These are phyloP conservation scores for Dendroctonus valens DNA, from an alignment of 1,140 invertebrate species.

Conservation along the genomic window DNA sequence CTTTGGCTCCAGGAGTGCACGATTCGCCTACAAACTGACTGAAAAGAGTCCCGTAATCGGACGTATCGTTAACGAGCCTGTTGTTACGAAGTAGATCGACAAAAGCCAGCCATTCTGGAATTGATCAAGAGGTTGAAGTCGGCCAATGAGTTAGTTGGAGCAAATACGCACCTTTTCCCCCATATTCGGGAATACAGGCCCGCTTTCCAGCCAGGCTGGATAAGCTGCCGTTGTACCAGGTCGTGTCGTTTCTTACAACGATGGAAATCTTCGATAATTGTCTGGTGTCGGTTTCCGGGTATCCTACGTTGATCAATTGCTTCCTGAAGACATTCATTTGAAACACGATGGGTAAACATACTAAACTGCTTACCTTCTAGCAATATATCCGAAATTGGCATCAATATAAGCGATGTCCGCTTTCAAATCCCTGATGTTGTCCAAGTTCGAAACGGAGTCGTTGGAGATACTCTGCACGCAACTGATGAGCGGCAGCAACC, in stretches of 20 bases:
- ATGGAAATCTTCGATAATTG: conserved; percentile 56
- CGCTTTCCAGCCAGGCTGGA: conserved; percentile 53
- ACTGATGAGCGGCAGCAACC: conserved; percentile 58
- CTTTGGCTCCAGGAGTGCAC: conserved; percentile 60
- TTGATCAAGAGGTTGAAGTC: not conserved
- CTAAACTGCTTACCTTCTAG: conserved; percentile 57
- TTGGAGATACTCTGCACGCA: conserved; percentile 32
- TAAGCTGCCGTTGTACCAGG: conserved; percentile 47
- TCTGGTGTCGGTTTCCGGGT: conserved; percentile 54
- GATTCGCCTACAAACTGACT: conserved; percentile 58
- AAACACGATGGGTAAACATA: not conserved
- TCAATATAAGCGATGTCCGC: conserved; percentile 69
- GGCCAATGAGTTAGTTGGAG: not conserved
- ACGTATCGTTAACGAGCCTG: conserved; percentile 54
- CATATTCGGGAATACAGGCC: conserved; percentile 66
- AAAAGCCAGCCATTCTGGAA: conserved; percentile 60
- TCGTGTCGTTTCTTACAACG: conserved; percentile 55
- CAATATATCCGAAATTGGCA: conserved; percentile 68
- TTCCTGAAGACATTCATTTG: conserved; percentile 32
- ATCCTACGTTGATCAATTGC: conserved; percentile 56
- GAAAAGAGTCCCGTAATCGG: conserved; percentile 58
- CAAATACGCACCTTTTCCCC: conserved; percentile 55
- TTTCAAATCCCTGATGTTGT: conserved; percentile 55
- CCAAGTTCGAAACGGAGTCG: conserved; percentile 60
- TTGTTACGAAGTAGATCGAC: conserved; percentile 49